phyloP scores from a whole-genome alignment of 2,113 vertebrate species.

The Phyllopteryx taeniolatus region DNA sequence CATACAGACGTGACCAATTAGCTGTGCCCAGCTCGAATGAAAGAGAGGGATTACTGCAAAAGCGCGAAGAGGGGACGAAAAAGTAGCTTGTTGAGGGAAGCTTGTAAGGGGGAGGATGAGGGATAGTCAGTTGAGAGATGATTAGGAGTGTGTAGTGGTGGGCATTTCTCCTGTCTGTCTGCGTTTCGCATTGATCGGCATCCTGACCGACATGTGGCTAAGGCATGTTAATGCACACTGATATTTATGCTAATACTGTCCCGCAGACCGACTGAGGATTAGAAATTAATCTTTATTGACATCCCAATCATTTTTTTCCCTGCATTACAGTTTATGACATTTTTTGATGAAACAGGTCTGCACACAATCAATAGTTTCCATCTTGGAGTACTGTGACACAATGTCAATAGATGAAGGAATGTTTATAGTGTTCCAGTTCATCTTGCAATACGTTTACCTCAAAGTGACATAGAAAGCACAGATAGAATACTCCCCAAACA shows the following conservation, averaged over 20 bases:
- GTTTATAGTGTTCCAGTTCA: constrained; percentile 32
- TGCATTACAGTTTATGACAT: constrained; percentile 34
- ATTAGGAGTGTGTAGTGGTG: constrained; percentile 24
- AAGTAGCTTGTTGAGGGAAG: constrained; percentile 34
- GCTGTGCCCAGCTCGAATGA: constrained; percentile 58
- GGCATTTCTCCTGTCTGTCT: constrained; percentile 41
- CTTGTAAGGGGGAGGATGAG: constrained; percentile 7
- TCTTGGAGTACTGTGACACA: constrained; percentile 44
- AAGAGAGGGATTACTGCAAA: constrained; percentile 68
- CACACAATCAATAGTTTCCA: constrained; percentile 45
- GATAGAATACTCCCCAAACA: constrained; percentile 30
- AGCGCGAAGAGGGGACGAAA: constrained; percentile 53
- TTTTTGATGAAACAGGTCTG: constrained; percentile 54
- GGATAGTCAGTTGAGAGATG: constrained; percentile 8
- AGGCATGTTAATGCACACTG: constrained; percentile 46
- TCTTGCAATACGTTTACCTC: constrained; percentile 43
- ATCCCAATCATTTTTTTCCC: constrained; percentile 52
- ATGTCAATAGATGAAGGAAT: constrained; percentile 41
- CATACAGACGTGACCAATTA: constrained; percentile 76
- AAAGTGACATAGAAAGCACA: constrained; percentile 32
- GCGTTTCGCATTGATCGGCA: constrained; percentile 57
- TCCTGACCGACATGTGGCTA: constrained; percentile 50
- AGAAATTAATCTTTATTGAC: constrained; percentile 61
- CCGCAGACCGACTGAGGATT: constrained; percentile 32
- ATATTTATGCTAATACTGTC: constrained; percentile 55